Conservation (phyloP, 2,113 vertebrate species). For the Pangasianodon gigas region DNA sequence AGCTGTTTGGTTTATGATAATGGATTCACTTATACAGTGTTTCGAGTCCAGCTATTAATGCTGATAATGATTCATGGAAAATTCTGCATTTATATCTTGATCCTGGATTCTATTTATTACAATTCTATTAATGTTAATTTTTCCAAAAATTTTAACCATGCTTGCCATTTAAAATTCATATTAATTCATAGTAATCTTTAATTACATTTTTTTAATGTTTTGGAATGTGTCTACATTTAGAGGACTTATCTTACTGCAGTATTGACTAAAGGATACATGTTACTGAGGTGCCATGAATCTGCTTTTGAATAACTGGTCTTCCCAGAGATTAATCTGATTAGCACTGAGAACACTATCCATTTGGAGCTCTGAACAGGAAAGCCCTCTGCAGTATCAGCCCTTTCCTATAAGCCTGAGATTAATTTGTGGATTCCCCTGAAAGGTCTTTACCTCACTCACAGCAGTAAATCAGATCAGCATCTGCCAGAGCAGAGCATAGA, state of each 20-base stretch:
- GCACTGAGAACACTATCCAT: slow-evolving; percentile 54
- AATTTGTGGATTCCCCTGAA: slow-evolving; percentile 44
- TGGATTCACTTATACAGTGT: neutral
- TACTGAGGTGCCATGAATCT: neutral
- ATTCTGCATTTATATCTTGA: neutral
- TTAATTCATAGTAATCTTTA: neutral
- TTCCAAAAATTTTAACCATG: neutral
- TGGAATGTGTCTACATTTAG: neutral
- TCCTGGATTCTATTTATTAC: neutral
- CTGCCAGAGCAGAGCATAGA: neutral
- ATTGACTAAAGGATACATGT: neutral
- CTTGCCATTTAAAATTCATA: neutral
- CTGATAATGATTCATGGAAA: neutral
- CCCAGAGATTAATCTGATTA: slow-evolving; percentile 57
- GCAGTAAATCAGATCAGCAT: slow-evolving; percentile 65
- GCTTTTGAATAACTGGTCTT: neutral
- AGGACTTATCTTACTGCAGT: neutral
- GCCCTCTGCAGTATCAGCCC: slow-evolving; percentile 54
- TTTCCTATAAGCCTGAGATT: slow-evolving; percentile 64
- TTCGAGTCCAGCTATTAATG: neutral
- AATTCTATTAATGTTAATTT: neutral
- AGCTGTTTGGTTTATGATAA: neutral
- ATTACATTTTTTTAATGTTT: slow-evolving; percentile 6
- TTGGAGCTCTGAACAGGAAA: slow-evolving; percentile 62
- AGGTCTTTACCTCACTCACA: slow-evolving; percentile 55